phyloP scores from a whole-genome alignment of 2,113 vertebrate species.

The Neogobius melanostomus region DNA sequence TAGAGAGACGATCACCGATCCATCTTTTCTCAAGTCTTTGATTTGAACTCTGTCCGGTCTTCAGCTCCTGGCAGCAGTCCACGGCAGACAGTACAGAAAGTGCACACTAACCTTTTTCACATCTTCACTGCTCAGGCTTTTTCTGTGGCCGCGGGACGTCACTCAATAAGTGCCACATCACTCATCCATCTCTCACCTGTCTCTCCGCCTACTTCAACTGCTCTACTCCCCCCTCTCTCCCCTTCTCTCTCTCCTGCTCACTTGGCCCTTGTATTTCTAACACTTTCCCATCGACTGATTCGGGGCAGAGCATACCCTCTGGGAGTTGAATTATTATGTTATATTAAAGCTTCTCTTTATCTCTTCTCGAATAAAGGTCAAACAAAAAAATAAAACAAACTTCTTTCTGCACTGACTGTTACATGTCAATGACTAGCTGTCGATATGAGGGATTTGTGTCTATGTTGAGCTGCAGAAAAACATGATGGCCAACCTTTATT shows the following conservation, averaged over 20 bases:
- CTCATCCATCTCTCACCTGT: not conserved
- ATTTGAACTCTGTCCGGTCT: not conserved
- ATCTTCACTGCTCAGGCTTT: constrained; percentile 2
- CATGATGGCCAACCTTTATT: no score
- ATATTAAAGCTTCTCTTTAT: no score
- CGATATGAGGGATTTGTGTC: no score
- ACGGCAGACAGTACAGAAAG: not conserved
- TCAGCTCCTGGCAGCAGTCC: not conserved
- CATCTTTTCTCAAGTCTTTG: not conserved
- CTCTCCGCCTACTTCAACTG: not conserved
- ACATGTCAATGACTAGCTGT: no score
- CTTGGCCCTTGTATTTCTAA: not conserved
- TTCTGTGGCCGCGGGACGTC: not conserved
- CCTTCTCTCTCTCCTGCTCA: not conserved
- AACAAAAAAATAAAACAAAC: no score
- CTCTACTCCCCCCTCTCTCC: not conserved
- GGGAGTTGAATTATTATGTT: no score
- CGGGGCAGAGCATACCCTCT: no score
- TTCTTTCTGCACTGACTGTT: no score
- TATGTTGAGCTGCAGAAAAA: no score
- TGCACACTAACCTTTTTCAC: not conserved
- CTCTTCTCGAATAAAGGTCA: no score
- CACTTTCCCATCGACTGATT: not conserved
- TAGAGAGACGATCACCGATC: not conserved
- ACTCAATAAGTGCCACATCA: constrained; percentile 6